phyloP scores from a whole-genome alignment of 2,797 vertebrate genomes.

The Borostomias antarcticus region DNA sequence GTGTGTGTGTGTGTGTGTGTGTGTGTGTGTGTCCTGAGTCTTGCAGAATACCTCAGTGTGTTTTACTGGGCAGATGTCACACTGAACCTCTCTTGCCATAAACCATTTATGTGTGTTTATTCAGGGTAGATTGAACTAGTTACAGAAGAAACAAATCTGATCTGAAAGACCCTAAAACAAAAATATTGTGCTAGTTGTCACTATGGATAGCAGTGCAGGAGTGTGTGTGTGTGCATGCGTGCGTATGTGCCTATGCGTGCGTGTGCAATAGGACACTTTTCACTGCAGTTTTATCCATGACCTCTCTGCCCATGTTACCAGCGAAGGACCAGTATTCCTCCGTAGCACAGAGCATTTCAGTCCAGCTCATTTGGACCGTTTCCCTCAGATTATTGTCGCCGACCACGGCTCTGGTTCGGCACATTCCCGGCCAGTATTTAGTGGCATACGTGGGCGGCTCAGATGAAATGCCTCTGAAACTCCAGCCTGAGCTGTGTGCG shows the following conservation, averaged over 20 bases:
- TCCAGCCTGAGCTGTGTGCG: slow-evolving; percentile 43
- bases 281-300: slow-evolving; percentile 13
- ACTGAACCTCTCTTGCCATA: slow-evolving; percentile 48
- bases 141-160: slow-evolving; percentile 64
- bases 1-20: slow-evolving; percentile 7
- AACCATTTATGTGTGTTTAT: slow-evolving; percentile 30
- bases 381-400: slow-evolving; percentile 57
- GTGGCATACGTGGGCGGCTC: slow-evolving; percentile 61
- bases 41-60: slow-evolving; percentile 59
- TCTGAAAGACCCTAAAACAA: slow-evolving; percentile 43
- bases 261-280: too few species aligned
- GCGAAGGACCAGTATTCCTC: slow-evolving; percentile 49
- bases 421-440: slow-evolving; percentile 66
- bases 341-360: slow-evolving; percentile 38
- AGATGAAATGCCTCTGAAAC: slow-evolving; percentile 65
- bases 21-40: slow-evolving; percentile 27
- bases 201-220: slow-evolving; percentile 12
- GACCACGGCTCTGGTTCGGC: slow-evolving; percentile 59
- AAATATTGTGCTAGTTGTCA: slow-evolving; percentile 47
- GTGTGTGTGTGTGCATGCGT: slow-evolving; percentile 14
- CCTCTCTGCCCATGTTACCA: slow-evolving; percentile 33
- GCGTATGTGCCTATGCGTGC: slow-evolving; percentile 12
- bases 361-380: slow-evolving; percentile 32
- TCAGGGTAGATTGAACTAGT: slow-evolving; percentile 19
- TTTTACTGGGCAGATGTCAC: slow-evolving; percentile 49